Base-by-base conservation (phyloP, 2,888 invertebrate species). In the Malachius bipustulatus region DNA sequence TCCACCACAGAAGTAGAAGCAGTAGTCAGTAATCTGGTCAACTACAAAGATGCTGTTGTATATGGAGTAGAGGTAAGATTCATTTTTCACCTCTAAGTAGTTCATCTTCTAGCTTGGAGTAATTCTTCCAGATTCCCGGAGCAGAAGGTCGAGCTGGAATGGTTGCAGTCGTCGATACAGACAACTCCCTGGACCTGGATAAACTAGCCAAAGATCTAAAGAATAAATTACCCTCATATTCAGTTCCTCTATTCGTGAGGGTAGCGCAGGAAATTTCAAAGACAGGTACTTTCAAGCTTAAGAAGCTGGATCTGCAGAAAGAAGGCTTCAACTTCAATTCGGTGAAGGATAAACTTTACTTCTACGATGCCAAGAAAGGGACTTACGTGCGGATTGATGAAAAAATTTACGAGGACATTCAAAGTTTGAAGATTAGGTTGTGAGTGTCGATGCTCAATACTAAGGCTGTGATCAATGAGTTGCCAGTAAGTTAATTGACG, bases 1-100 rank as follows among this genome's bases (percentile, higher is more conserved):
- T 83, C 94, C 37, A 96, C 96, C 1, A 79, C 83, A 1, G 97
- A 97, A 66, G 89, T 97, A 12, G 96, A 97, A 65, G 82, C 82
- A 35, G 80, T 88, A 6, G 73, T 96, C 44, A 83, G 82, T 41
- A 82, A 82, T 36, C 70, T 79, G 15, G 66, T 84, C 32, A 74
- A 73, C 1, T 70, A 88, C 39, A 74, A 75, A 41, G 61, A 63
- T 46, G 82, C 81, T 42, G 81, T 82, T 2, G 93, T 91, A 1
- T 96, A 89, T 55, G 96, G 96, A 1, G 91, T 96, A 1, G 78
- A 88, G 64, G 83, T 94, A 55, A 66, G 63, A 60, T 35, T 26
- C n/a, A 8, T 12, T 14, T 26, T 26, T 11, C 3, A 32, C 31
- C 10, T 16, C 4, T 31, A 30, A 10, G 3, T 12, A 27, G 8